Evolutionary conservation across 2,113 vertebrate genomes (phyloP).

Genomic region (Semnornis frantzii): DNA sequence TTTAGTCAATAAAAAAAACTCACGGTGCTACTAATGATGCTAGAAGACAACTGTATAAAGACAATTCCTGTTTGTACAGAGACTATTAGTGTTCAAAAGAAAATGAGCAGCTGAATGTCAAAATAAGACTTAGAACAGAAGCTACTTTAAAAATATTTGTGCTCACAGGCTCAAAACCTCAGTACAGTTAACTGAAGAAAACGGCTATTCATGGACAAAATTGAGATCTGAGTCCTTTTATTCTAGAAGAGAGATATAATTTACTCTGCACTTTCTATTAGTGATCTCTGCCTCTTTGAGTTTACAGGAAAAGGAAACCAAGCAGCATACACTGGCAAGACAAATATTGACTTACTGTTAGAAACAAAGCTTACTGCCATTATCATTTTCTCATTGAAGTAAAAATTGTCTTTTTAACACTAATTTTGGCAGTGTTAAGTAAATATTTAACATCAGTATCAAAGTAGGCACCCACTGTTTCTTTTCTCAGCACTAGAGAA

Average conservation of each 20-base stretch:
- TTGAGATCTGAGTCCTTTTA: not conserved
- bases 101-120: not conserved
- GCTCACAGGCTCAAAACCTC: not conserved
- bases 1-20: not conserved
- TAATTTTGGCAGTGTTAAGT: not conserved
- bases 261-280: not conserved
- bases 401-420: not conserved
- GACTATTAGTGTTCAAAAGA: not conserved
- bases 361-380: not conserved
- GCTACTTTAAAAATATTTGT: constrained; percentile 14
- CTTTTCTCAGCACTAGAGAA: not conserved
- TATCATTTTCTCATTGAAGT: not conserved
- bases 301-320: not conserved
- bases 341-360: not conserved
- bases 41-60: not conserved
- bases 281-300: not conserved
- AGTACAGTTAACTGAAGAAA: not conserved
- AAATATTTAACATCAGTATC: not conserved
- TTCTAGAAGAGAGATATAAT: not conserved
- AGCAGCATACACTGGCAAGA: not conserved
- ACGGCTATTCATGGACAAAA: not conserved
- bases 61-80: not conserved
- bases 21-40: not conserved
- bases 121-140: constrained; percentile 5
- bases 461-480: not conserved